phyloP scores from a whole-genome alignment of 2,888 invertebrate genomes.

The Brachyopa scutellaris region DNA sequence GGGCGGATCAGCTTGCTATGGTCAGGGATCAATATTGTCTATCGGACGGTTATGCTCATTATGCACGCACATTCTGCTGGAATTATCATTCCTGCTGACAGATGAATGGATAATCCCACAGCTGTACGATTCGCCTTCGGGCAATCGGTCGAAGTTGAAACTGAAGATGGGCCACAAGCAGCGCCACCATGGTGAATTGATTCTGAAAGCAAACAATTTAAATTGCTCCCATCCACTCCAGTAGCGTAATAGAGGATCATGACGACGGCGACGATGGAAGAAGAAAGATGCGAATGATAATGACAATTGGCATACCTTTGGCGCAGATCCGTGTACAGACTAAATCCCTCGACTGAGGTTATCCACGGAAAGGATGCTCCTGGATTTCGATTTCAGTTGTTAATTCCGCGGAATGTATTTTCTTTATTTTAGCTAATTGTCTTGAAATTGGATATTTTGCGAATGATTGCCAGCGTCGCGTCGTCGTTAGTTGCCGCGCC shows the following conservation, averaged over 20 bases:
- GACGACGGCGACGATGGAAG: neutral
- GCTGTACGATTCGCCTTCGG: conserved; percentile 8
- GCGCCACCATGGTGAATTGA: conserved; percentile 34
- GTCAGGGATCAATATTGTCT: conserved; percentile 4
- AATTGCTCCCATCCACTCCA: conserved; percentile 53
- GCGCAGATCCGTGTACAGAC: conserved; percentile 17
- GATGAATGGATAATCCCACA: neutral
- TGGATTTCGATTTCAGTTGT: conserved; percentile 50
- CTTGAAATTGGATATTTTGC: conserved; percentile 31
- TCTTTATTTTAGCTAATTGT: conserved; percentile 67
- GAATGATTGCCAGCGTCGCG: conserved; percentile 25
- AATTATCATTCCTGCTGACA: conserved; percentile 22
- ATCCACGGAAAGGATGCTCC: neutral
- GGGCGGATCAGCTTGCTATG: conserved; percentile 9
- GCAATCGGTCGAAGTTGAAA: neutral
- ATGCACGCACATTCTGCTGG: neutral
- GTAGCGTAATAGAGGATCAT: neutral
- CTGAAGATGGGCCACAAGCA: conserved; percentile 17
- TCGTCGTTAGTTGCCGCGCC: neutral
- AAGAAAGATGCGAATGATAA: conserved; percentile 44
- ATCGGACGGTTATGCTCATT: conserved; percentile 51
- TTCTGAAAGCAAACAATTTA: conserved; percentile 57
- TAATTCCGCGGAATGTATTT: conserved; percentile 59
- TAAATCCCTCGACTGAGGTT: conserved; percentile 5
- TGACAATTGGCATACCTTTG: conserved; percentile 49